These are phyloP conservation scores for Tipula confusa DNA, from an alignment of 2,888 invertebrate species.

Conservation along the genomic window DNA sequence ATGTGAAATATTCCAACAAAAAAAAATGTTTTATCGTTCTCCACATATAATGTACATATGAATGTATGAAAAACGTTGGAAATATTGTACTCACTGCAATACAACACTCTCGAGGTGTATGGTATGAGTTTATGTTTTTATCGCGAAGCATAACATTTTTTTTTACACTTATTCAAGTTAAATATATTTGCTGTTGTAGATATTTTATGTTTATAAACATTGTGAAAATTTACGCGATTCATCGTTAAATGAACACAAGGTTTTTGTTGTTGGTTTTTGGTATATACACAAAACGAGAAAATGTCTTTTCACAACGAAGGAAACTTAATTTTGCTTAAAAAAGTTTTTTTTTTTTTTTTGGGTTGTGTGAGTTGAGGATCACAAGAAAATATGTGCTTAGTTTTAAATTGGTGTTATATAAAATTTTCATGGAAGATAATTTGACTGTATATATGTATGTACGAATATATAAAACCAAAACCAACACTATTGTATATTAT, in stretches of 20 bases:
- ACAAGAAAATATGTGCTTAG: neutral
- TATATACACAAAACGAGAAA: neutral
- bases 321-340: neutral
- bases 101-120: neutral
- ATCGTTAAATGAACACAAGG: neutral
- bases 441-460: neutral
- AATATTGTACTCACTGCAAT: neutral
- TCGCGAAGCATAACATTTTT: neutral
- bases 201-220: constrained; percentile 25
- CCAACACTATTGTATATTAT: too few species aligned
- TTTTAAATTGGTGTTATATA: neutral
- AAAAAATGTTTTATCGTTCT: neutral
- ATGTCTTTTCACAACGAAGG: neutral
- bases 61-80: neutral
- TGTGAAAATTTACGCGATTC: constrained; percentile 29
- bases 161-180: constrained; percentile 20
- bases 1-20: neutral
- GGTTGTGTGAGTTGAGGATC: neutral
- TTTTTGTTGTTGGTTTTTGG: neutral
- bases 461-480: too few species aligned
- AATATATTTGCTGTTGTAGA: constrained; percentile 20
- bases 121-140: neutral
- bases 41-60: neutral
- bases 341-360: too few species aligned
- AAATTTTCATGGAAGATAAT: neutral